Percentiles rank a stretch among this genome's conserved stretches.
These are phyloP conservation scores for Chanos chanos DNA, from an alignment of 2,797 vertebrate species.

Conservation along the genomic window DNA sequence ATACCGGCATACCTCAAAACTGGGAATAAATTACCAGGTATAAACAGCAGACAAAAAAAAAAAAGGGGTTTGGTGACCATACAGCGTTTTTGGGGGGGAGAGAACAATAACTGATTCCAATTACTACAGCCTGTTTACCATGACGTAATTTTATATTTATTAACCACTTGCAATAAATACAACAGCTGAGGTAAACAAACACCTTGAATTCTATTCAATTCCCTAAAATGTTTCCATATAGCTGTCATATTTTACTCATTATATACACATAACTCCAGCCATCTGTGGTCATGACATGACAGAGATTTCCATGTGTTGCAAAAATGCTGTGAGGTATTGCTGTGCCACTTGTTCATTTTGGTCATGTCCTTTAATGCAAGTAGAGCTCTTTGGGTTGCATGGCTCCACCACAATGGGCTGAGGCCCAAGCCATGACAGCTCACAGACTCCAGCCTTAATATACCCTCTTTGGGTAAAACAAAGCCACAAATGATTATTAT, in stretches of 20 bases:
- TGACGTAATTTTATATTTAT: no score
- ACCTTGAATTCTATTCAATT: no score
- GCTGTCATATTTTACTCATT: not conserved
- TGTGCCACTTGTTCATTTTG: slow-evolving; percentile 68
- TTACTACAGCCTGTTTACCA: no score
- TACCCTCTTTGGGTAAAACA: slow-evolving; percentile 58
- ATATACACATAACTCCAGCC: no score
- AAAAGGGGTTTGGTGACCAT: no score
- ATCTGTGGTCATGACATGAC: slow-evolving; percentile 1
- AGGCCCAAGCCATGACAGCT: slow-evolving; percentile 46
- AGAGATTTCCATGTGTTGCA: slow-evolving; percentile 35
- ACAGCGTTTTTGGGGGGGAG: no score
- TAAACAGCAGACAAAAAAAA: no score
- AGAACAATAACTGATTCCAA: no score
- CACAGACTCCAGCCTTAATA: slow-evolving; percentile 46
- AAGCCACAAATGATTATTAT: slow-evolving; percentile 67
- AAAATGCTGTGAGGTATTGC: slow-evolving; percentile 46
- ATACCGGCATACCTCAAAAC: no score
- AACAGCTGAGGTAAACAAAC: no score
- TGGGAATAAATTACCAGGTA: no score
- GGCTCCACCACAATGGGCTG: slow-evolving; percentile 38
- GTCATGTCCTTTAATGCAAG: slow-evolving; percentile 53
- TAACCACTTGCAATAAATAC: not conserved
- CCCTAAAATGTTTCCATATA: no score
- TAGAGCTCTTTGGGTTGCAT: not conserved